Evolutionary conservation across 2,797 vertebrate genomes (phyloP).

Genomic region (Acrossocheilus fasciatus): DNA sequence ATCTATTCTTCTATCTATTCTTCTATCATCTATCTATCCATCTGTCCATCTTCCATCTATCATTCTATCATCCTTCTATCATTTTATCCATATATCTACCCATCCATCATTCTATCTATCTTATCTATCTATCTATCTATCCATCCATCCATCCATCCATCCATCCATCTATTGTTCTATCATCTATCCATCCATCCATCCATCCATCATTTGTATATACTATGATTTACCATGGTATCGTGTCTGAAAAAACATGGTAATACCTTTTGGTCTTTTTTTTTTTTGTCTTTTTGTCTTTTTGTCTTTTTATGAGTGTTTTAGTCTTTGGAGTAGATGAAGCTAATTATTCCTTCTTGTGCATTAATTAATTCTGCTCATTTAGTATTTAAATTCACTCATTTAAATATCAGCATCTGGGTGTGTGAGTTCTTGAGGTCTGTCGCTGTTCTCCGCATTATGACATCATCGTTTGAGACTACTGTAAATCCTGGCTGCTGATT

Average conservation of each 20-base stretch:
- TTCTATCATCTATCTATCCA: no score
- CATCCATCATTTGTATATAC: no score
- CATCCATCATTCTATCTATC: no score
- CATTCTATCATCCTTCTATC: no score
- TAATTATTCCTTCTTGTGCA: neutral
- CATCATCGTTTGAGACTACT: conserved; percentile 3
- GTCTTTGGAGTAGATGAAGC: neutral
- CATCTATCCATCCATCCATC: neutral
- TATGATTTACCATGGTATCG: neutral
- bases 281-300: no score
- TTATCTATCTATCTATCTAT: no score
- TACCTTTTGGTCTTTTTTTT: neutral
- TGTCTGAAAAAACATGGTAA: neutral
- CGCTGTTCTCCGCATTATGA: conserved; percentile 34
- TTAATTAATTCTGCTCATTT: neutral
- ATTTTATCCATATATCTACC: no score
- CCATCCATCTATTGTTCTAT: neutral
- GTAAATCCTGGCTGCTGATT: conserved; percentile 29
- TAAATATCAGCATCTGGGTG: conserved; percentile 22
- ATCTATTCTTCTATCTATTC: no score
- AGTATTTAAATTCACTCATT: neutral
- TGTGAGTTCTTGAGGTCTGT: conserved; percentile 15
- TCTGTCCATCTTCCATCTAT: no score
- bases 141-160: no score
- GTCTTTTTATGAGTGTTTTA: neutral